Evolutionary conservation across 2,797 vertebrate genomes (phyloP), one percentile per base, ranked within the genome.

Genomic region (Meda fulgida): DNA sequence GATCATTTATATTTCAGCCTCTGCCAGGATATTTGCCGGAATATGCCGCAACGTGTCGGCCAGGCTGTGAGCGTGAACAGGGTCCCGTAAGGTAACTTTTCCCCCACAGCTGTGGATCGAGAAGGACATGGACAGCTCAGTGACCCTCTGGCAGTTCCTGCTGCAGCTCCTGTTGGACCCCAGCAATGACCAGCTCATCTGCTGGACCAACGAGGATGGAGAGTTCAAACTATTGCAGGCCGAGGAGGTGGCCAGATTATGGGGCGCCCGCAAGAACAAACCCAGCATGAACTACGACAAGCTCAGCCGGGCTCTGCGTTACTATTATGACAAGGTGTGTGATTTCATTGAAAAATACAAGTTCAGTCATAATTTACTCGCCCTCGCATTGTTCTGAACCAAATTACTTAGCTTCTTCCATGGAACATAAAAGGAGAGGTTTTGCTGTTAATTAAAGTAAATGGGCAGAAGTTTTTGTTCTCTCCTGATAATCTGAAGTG

Each of bases 251-350:
- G 98, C 98, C 91, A 95, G 96, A 71, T 96, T 99, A 83, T 99
- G 98, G 98, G 98, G 98, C 3, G 97, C 97, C 87, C 97, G 97
- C 71, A 99, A 99, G 93, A 99, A 98, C 94, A 99, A 99, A 91
- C 98, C 97, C 84, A 99, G 96, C 88, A 99, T 99, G 98, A 99
- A 99, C 93, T 99, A 99, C 0, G 98, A 99, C 91, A 99, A 99
- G 90, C 97, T 99, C 90, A 99, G 98, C 94, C 93, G 98, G 48
- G 98, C 98, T 6, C 97, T 99, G 91, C 93, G 98, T 93, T 99
- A 99, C 93, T 99, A 99, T 91, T 99, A 99, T 0, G 98, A 99
- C 89, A 99, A 99, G 97, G 98, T 99, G 66, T 2, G 55, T 76
- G 26, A 48, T 69, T 46, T 67, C 63, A 16, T 29, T 6, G 11